Evolutionary conservation across 2,797 vertebrate species (phyloP).

Genomic region (Eospalax fontanierii): DNA sequence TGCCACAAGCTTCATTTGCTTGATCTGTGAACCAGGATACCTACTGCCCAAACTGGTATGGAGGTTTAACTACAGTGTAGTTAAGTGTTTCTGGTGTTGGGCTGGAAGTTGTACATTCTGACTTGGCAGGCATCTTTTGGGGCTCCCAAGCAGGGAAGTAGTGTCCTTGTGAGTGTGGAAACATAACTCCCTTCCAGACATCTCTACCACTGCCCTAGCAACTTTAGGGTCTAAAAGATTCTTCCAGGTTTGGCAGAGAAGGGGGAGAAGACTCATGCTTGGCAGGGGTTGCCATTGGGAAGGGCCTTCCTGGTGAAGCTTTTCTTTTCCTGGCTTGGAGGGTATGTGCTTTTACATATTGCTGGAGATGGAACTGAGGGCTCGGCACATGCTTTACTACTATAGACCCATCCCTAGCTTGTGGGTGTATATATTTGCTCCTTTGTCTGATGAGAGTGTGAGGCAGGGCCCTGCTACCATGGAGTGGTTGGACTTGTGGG

Average conservation of each 20-base stretch:
- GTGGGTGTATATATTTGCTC: neutral
- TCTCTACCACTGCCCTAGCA: neutral
- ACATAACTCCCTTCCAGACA: neutral
- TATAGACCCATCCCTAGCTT: neutral
- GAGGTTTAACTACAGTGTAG: neutral
- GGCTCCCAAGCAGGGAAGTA: neutral
- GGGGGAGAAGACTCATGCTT: neutral
- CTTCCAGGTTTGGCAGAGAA: neutral
- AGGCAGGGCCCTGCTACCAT: neutral
- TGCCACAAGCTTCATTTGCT: constrained; percentile 20
- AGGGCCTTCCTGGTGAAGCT: neutral
- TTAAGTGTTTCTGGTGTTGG: neutral
- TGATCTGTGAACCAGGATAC: neutral
- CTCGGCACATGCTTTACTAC: neutral
- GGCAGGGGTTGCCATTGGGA: neutral
- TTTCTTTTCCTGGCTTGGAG: neutral
- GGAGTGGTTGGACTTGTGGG: neutral
- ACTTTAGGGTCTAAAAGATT: constrained; percentile 12
- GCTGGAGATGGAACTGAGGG: neutral
- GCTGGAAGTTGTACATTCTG: neutral
- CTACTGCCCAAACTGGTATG: neutral
- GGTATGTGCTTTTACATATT: neutral
- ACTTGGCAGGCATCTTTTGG: neutral
- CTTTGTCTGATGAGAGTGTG: constrained; percentile 17
- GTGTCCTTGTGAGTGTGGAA: neutral